phyloP scores from a whole-genome alignment of 2,888 invertebrate species.

The Nymphalis polychloros region DNA sequence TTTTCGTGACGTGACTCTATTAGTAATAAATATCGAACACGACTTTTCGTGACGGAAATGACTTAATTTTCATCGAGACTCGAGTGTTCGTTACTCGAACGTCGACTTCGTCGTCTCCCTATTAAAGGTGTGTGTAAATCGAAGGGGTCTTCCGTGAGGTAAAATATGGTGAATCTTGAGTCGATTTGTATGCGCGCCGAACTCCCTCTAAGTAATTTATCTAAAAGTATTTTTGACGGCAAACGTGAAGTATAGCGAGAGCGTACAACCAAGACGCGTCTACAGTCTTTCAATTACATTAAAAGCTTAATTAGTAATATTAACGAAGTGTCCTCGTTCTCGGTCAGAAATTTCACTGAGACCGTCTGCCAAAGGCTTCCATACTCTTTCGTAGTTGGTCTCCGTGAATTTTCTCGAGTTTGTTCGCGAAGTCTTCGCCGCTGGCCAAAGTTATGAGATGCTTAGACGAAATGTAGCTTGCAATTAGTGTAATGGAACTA shows the following conservation, averaged over 20 bases:
- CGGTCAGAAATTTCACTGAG: conserved; percentile 41
- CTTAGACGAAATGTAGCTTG: conserved; percentile 77
- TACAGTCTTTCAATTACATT: conserved; percentile 78
- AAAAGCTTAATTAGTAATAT: conserved; percentile 81
- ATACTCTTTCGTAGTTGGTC: conserved; percentile 72
- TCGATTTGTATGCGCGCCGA: conserved; percentile 75
- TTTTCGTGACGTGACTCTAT: conserved; percentile 71
- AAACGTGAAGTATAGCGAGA: conserved; percentile 57
- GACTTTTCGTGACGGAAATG: conserved; percentile 64
- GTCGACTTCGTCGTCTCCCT: conserved; percentile 47
- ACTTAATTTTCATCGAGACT: conserved; percentile 68
- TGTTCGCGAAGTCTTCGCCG: conserved; percentile 66
- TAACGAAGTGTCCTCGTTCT: conserved; percentile 72
- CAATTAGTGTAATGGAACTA: conserved; percentile 80
- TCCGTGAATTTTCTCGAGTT: conserved; percentile 71
- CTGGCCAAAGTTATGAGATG: conserved; percentile 71
- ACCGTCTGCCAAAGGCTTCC: conserved; percentile 46
- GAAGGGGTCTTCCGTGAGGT: conserved; percentile 64
- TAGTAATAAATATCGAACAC: conserved; percentile 68
- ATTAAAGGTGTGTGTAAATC: conserved; percentile 71
- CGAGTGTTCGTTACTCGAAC: conserved; percentile 53
- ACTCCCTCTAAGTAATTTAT: conserved; percentile 74
- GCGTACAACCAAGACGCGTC: conserved; percentile 66
- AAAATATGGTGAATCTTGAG: conserved; percentile 71
- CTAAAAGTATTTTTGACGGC: conserved; percentile 74